Evolutionary conservation across 2,888 invertebrate genomes (phyloP), one percentile per base, ranked within the genome.

Genomic region (Aradus depressus): DNA sequence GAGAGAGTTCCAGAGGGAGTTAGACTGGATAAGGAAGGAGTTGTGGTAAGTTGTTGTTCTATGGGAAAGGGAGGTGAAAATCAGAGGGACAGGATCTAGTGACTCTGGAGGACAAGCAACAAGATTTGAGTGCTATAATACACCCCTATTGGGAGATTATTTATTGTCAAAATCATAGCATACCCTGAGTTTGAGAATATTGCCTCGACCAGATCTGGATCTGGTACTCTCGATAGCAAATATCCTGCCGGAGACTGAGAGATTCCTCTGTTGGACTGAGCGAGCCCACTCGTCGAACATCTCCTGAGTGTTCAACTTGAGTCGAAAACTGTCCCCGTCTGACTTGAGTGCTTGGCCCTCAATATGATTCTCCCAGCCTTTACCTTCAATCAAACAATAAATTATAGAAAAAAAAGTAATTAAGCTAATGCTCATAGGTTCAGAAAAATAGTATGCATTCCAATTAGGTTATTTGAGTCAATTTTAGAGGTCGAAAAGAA

Each of bases 331-430:
- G 66, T 98, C 97, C 3, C 97, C 96, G 64, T 97, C 96, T 3
- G 87, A 90, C 69, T 98, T 98, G 50, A 95, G 72, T 65, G 93
- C 92, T 66, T 96, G 93, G 10, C 98, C 98, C 70, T 98, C 98
- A 43, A 97, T 91, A 67, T 99, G 97, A 61, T 91, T 92, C 68
- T 97, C 97, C 98, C 98, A 99, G 32, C 93, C 95, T 68, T 93
- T 95, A 42, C 88, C 83, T 81, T 54, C n/a, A 52, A n/a, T 8
- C 5, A 41, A 41, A n/a, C 19, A 41, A 19, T 41, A 41, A 41
- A 19, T 4, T 12, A 5, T 41, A 28, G 6, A 28, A 10, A 10
- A 28, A 6, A 28, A 10, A n/a, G 8, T 10, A 28, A 28, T 28
- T 6, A 28, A 28, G n/a, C 31, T 10, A n/a, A 10, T 6, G 6